Evolutionary conservation across 2,797 vertebrate genomes (phyloP), one percentile per base, ranked within the genome.

Genomic region (Myiotriccus ornatus): DNA sequence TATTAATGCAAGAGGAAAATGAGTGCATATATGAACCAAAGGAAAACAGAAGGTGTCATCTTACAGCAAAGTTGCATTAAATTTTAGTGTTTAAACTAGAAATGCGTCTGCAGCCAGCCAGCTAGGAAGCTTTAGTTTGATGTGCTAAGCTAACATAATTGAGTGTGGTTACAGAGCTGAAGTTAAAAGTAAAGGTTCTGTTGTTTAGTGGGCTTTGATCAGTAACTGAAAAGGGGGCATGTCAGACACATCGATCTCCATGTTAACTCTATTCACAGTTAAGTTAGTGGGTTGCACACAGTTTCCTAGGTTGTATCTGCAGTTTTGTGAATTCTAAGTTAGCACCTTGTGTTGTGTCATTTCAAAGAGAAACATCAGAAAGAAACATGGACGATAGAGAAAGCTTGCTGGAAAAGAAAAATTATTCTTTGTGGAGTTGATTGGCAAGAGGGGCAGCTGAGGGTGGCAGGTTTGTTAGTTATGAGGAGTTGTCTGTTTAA

Each of bases 171-270:
- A 32, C 56, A 92, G 57, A 80, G 7, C 46, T 74, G 52, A 70
- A 84, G 57, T 86, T 60, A 32, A 77, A 89, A 88, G 69, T 50
- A 46, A 81, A 59, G 22, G 73, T 91, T 79, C 60, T 30, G 15
- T 62, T 76, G 85, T 73, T 49, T 56, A 34, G n/a, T 34, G 35
- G 35, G 41, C 56, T 95, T 94, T 91, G 87, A 83, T 93, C 68
- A 81, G 68, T 14, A n/a, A 52, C 23, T 73, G 60, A 57, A 79
- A 73, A 67, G 62, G 13, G 25, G 44, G 10, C 21, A 41, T 71
- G 37, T 84, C 57, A 90, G 37, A 14, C 21, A 27, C 37, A 2
- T 23, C 41, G 60, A 80, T 87, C 63, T 83, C 8, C 1, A 10
- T 32, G 32, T 87, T 86, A 71, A 30, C 24, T 59, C 39, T 57